phyloP scores from a whole-genome alignment of 2,888 invertebrate genomes.

The Esperia sulphurella region DNA sequence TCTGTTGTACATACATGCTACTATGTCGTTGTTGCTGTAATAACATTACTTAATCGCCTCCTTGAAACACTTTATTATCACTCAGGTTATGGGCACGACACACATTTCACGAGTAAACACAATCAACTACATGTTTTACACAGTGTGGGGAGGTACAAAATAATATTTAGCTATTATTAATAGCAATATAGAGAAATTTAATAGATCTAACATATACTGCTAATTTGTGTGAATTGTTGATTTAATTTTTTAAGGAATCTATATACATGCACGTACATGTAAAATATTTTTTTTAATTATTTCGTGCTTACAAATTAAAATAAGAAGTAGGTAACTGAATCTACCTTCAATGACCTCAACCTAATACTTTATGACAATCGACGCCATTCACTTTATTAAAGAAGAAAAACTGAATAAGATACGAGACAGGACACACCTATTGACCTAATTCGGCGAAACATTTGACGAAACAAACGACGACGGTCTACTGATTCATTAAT shows the following conservation, averaged over 20 bases:
- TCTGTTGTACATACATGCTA: slow-evolving; percentile 18
- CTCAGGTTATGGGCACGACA: slow-evolving; percentile 68
- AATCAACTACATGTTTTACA: slow-evolving; percentile 22
- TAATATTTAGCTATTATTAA: background rate
- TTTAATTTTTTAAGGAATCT: background rate
- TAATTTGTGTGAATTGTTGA: background rate
- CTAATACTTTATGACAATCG: too few species aligned
- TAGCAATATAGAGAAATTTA: background rate
- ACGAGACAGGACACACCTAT: background rate
- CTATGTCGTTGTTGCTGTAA: slow-evolving; percentile 31
- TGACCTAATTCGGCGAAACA: slow-evolving; percentile 8
- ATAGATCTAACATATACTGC: too few species aligned
- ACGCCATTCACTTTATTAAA: too few species aligned
- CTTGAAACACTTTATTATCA: slow-evolving; percentile 75
- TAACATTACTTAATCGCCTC: slow-evolving; percentile 67
- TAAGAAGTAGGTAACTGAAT: too few species aligned
- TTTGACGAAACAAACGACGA: slow-evolving; percentile 30
- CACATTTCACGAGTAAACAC: slow-evolving; percentile 62
- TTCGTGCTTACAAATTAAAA: too few species aligned
- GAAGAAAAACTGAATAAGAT: too few species aligned
- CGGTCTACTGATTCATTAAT: slow-evolving; percentile 43
- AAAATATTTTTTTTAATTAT: too few species aligned
- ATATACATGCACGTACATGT: too few species aligned
- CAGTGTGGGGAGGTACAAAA: background rate
- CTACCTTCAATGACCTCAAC: too few species aligned